Evolutionary conservation across 2,113 vertebrate genomes (phyloP).

Genomic region (Mirounga angustirostris): DNA sequence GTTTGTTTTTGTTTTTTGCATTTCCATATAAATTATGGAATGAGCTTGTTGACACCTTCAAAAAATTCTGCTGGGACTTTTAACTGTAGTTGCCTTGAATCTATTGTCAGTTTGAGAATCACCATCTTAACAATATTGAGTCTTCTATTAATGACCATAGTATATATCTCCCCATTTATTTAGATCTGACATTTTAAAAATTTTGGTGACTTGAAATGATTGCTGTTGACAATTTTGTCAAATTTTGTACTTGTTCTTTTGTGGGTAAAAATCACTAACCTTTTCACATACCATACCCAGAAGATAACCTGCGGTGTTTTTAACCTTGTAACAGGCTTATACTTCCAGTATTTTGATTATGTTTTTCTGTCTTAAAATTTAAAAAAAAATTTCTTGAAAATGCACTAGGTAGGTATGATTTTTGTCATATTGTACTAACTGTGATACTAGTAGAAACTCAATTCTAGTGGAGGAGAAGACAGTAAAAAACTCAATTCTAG

Average conservation of each 20-base stretch:
- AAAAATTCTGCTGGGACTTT: not conserved
- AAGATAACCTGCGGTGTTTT: not conserved
- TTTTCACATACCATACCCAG: not conserved
- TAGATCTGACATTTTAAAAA: not conserved
- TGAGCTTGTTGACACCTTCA: not conserved
- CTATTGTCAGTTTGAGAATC: not conserved
- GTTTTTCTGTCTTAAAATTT: not conserved
- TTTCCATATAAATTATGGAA: constrained; percentile 13
- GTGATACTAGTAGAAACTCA: not conserved
- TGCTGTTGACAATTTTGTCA: not conserved
- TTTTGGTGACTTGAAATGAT: not conserved
- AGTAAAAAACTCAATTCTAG: not conserved
- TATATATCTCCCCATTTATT: not conserved
- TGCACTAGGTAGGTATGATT: not conserved
- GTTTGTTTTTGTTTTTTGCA: not conserved
- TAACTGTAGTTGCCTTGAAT: not conserved
- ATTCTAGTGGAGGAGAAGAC: not conserved
- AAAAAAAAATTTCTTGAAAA: not conserved
- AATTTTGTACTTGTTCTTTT: not conserved
- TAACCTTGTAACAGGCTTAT: not conserved
- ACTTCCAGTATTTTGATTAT: not conserved
- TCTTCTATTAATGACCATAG: not conserved
- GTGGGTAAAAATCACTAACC: not conserved
- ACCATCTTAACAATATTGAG: not conserved
- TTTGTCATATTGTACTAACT: not conserved